These are phyloP conservation scores for Neocrepidodera transversa DNA, from an alignment of 2,888 invertebrate genomes.

Conservation along the genomic window DNA sequence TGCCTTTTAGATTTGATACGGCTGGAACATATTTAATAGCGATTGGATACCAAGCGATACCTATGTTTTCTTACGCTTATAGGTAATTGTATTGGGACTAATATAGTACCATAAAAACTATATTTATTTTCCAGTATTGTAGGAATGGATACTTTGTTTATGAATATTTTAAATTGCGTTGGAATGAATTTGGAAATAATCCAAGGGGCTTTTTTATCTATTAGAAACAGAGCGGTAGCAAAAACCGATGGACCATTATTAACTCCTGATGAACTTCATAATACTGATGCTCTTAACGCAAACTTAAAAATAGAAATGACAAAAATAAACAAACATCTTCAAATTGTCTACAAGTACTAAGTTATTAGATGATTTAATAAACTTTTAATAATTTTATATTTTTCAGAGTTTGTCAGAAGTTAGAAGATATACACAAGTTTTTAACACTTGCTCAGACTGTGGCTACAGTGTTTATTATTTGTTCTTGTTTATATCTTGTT, in stretches of 20 bases:
- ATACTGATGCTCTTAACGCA: constrained; percentile 34
- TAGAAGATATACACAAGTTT: constrained; percentile 51
- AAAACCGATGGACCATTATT: constrained; percentile 23
- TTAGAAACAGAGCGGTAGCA: constrained; percentile 40
- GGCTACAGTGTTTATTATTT: constrained; percentile 54
- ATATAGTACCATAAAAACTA: too few species aligned
- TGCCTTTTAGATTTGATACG: constrained; percentile 53
- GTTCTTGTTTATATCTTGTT: constrained; percentile 54
- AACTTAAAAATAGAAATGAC: constrained; percentile 50
- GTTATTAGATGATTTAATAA: neutral
- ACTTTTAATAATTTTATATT: too few species aligned
- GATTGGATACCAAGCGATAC: constrained; percentile 52
- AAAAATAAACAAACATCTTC: constrained; percentile 51
- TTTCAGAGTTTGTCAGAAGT: constrained; percentile 49
- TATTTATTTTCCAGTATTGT: constrained; percentile 47
- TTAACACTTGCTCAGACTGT: constrained; percentile 53
- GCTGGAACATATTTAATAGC: constrained; percentile 49
- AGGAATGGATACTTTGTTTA: constrained; percentile 53
- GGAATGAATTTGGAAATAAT: constrained; percentile 51
- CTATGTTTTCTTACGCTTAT: constrained; percentile 52
- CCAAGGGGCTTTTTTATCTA: constrained; percentile 53
- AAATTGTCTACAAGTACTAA: constrained; percentile 49
- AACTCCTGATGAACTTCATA: constrained; percentile 21
- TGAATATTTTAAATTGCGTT: constrained; percentile 55
- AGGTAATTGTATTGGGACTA: constrained; percentile 24